Evolutionary conservation across 2,888 invertebrate genomes (phyloP), one percentile per base, ranked within the genome.

Genomic region (Leucophenga montana): DNA sequence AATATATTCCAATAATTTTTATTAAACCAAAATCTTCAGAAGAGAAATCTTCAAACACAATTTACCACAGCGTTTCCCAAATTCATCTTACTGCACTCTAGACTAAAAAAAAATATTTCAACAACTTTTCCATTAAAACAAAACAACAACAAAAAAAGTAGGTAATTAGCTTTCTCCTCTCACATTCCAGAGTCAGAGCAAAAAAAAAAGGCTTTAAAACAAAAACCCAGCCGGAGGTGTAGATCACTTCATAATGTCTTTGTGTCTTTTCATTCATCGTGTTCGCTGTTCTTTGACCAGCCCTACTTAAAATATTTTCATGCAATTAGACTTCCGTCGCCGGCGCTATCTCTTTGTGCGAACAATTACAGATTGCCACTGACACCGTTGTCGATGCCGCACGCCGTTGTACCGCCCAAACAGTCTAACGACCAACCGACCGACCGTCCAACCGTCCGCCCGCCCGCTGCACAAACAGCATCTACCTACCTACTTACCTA

Each of bases 281-380:
- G 4, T 8, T 39, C 39, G 39, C 11, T 33, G 33, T 33, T 33
- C 33, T 33, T 33, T 33, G 33, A 33, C 22, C 22, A 14, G 31
- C 27, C 57, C 61, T 39, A 61, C 39, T 61, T 61, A 61, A 61
- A 18, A 61, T 61, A 31, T 61, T 61, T 61, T 61, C 61, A 18
- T 61, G 61, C 61, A 61, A 61, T 61, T 61, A 61, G 61, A 61
- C 61, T 61, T 61, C 61, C 61, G 61, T 61, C 61, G 61, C 61
- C 22, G 54, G 22, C 54, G 44, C n/a, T 61, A 39, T 3, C 39
- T 39, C 61, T 61, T 61, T 61, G 61, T 39, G 39, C 39, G 11
- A 8, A 39, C 39, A 39, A 39, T 39, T 39, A 39, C 39, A 39
- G 39, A 5, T 39, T 39, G 39, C 39, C 39, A 53, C 53, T 20